These are phyloP conservation scores for Strigops habroptila DNA, from an alignment of 2,113 vertebrate genomes.

Conservation along the genomic window DNA sequence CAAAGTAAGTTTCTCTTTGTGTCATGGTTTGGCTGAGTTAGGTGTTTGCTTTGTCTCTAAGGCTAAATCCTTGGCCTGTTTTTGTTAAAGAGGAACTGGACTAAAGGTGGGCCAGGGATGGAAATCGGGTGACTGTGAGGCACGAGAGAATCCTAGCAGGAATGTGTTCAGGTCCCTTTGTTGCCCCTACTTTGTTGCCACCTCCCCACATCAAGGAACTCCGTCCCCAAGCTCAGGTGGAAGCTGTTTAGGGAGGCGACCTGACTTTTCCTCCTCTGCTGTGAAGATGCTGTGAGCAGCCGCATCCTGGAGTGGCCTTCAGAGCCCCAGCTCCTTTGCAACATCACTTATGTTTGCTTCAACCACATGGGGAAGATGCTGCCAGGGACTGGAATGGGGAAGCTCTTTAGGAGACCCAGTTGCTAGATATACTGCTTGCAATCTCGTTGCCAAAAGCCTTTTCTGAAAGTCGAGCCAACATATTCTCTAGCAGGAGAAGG, in stretches of 20 bases:
- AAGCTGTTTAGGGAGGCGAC: not conserved
- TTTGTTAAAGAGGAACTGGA: not conserved
- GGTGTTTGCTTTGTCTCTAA: not conserved
- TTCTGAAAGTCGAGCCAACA: not conserved
- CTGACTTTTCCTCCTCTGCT: not conserved
- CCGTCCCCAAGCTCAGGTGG: not conserved
- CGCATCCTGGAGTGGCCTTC: fast-evolving
- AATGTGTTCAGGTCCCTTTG: fast-evolving
- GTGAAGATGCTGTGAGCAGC: not conserved
- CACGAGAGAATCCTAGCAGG: not conserved
- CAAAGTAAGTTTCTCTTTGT: not conserved
- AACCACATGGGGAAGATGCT: fast-evolving
- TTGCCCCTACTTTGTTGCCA: no score
- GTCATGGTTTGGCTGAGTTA: not conserved
- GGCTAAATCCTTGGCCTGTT: not conserved
- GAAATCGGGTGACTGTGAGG: not conserved
- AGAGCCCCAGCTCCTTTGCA: not conserved
- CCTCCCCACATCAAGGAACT: no score
- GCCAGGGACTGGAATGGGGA: not conserved
- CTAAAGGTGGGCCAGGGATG: not conserved
- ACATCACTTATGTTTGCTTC: not conserved
- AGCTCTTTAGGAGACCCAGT: not conserved
- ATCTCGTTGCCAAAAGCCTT: not conserved
- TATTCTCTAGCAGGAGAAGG: not conserved
- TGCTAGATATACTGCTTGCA: not conserved